A percentile compares a stretch with the other conserved stretches of the same genome.
Conservation (phyloP, 2,797 vertebrate genomes). For the Babyrousa celebensis region DNA sequence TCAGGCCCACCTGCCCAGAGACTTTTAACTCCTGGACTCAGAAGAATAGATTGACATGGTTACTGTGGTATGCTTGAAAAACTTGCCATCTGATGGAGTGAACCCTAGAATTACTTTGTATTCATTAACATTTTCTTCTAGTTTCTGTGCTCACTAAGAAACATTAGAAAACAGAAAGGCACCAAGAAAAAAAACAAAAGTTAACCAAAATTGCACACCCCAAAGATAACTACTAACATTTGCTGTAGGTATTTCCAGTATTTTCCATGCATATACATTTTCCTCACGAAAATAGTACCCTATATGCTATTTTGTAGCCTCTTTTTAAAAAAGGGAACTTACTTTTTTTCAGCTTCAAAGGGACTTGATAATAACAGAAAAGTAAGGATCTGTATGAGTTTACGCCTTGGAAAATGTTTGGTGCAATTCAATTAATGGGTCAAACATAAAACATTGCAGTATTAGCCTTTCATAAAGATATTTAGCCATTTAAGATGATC, state of each 20-base stretch:
- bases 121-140: constrained; percentile 63
- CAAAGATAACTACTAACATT: constrained; percentile 77
- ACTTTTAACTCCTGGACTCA: constrained; percentile 10
- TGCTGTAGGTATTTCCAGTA: constrained; percentile 73
- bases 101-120: constrained; percentile 18
- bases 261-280: constrained; percentile 75
- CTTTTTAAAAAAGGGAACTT: constrained; percentile 53
- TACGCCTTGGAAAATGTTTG: background rate
- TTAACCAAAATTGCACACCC: constrained; percentile 65
- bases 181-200: constrained; percentile 26
- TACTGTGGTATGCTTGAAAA: constrained; percentile 47
- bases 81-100: background rate
- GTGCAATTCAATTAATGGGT: constrained; percentile 23
- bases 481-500: constrained; percentile 30
- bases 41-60: background rate
- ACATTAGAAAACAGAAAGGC: constrained; percentile 68
- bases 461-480: background rate
- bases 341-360: constrained; percentile 56
- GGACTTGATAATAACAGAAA: background rate
- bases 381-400: background rate
- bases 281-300: constrained; percentile 65
- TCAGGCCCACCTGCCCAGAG: background rate
- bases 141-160: constrained; percentile 60
- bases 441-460: background rate
- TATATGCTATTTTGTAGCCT: constrained; percentile 64